Conservation (phyloP, 2,797 vertebrate genomes). For the Heterohyrax brucei region DNA sequence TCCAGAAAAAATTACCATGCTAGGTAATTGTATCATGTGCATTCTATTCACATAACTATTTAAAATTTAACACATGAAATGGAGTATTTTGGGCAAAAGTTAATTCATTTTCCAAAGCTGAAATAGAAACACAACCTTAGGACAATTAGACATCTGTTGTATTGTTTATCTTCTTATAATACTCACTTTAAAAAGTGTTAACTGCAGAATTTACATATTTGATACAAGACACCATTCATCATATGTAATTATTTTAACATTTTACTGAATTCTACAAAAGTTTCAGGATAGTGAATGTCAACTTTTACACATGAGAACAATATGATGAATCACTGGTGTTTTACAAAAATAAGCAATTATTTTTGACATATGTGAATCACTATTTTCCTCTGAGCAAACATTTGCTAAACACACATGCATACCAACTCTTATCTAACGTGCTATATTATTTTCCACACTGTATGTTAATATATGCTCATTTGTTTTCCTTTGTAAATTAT, state of each 20-base stretch:
- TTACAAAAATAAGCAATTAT: constrained; percentile 29
- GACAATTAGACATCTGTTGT: constrained; percentile 49
- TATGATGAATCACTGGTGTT: background rate
- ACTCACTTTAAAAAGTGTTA: constrained; percentile 33
- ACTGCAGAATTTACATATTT: constrained; percentile 9
- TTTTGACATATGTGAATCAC: background rate
- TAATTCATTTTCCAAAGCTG: background rate
- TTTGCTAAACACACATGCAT: background rate
- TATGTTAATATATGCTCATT: background rate
- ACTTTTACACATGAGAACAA: background rate
- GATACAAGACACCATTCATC: constrained; percentile 10
- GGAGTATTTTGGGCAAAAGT: constrained; percentile 35
- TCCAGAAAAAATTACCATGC: background rate
- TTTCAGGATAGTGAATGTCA: background rate
- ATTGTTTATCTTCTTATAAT: background rate
- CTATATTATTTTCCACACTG: background rate
- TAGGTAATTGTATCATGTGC: background rate
- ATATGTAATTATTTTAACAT: constrained; percentile 18
- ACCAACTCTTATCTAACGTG: background rate
- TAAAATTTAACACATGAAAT: background rate
- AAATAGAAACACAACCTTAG: background rate
- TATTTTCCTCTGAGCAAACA: constrained; percentile 32
- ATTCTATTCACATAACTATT: background rate
- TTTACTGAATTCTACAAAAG: background rate
- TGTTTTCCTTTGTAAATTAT: background rate